A percentile compares a stretch with the other conserved stretches of the same genome.
Conservation (phyloP, 2,113 vertebrate genomes). For the Nipponia nippon region DNA sequence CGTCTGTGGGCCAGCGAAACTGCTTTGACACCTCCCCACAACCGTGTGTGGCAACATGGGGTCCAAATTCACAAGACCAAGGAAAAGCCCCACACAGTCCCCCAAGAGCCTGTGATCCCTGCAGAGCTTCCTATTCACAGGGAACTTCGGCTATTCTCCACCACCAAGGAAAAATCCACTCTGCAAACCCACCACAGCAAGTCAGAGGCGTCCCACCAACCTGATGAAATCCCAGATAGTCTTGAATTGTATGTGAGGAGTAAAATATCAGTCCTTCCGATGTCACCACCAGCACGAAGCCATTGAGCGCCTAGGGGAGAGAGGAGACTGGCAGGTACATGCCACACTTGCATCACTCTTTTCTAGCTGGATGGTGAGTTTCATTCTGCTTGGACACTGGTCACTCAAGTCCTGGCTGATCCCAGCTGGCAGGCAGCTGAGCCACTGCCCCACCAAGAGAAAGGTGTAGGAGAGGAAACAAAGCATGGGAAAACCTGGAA, state of each 20-base stretch:
- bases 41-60: accelerated
- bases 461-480: neutral
- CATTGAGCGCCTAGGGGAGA: conserved; percentile 71
- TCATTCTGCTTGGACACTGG: neutral
- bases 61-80: neutral
- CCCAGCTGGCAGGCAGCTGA: neutral
- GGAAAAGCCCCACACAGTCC: neutral
- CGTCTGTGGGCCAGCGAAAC: neutral
- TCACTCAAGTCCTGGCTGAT: neutral
- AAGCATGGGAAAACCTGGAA: neutral
- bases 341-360: accelerated
- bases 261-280: conserved; percentile 77
- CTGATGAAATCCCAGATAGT: conserved; percentile 81
- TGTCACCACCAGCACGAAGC: conserved; percentile 76
- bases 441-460: neutral
- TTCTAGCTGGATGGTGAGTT: neutral
- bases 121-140: neutral
- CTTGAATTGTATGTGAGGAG: conserved; percentile 77
- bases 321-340: neutral
- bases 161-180: neutral
- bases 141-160: neutral
- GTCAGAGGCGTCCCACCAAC: conserved; percentile 26
- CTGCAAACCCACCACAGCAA: neutral
- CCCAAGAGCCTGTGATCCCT: neutral
- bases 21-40: neutral